Percentiles rank a stretch among this genome's conserved stretches.
These are phyloP conservation scores for Myodes glareolus DNA, from an alignment of 2,113 vertebrate species.

Conservation along the genomic window DNA sequence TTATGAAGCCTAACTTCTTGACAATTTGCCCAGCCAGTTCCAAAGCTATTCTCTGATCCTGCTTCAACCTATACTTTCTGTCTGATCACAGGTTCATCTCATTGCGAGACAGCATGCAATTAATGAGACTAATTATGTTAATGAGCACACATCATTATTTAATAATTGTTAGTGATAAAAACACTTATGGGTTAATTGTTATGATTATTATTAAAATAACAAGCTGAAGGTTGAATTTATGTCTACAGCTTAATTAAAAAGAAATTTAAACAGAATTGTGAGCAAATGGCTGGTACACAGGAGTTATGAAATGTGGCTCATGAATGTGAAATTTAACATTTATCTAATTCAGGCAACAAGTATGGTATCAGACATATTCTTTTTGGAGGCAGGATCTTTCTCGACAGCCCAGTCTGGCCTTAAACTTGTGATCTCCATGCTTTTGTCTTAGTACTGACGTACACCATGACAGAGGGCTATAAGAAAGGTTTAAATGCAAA, in stretches of 20 bases:
- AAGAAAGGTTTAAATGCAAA: neutral
- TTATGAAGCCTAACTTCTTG: conserved; percentile 11
- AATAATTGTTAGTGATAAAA: conserved; percentile 77
- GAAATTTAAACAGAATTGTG: conserved; percentile 65
- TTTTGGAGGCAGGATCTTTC: neutral
- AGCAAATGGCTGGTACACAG: conserved; percentile 48
- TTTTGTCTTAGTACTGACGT: neutral
- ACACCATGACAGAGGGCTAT: neutral
- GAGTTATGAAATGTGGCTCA: conserved; percentile 41
- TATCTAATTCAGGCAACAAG: conserved; percentile 19
- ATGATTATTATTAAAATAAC: conserved; percentile 75
- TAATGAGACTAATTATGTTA: conserved; percentile 75
- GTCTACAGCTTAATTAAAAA: conserved; percentile 62
- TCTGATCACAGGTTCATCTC: conserved; percentile 70
- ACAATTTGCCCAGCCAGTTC: conserved; percentile 30
- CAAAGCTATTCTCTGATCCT: conserved; percentile 41
- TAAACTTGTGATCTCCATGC: neutral
- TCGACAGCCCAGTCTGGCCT: neutral
- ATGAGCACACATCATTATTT: conserved; percentile 76
- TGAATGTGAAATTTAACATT: neutral
- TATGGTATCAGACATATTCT: neutral
- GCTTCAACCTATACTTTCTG: conserved; percentile 54
- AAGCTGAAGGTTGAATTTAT: conserved; percentile 70
- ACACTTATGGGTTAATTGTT: conserved; percentile 76
- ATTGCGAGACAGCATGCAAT: conserved; percentile 63